These are phyloP conservation scores for Galerucella calmariensis DNA, from an alignment of 2,888 invertebrate species.

Conservation along the genomic window DNA sequence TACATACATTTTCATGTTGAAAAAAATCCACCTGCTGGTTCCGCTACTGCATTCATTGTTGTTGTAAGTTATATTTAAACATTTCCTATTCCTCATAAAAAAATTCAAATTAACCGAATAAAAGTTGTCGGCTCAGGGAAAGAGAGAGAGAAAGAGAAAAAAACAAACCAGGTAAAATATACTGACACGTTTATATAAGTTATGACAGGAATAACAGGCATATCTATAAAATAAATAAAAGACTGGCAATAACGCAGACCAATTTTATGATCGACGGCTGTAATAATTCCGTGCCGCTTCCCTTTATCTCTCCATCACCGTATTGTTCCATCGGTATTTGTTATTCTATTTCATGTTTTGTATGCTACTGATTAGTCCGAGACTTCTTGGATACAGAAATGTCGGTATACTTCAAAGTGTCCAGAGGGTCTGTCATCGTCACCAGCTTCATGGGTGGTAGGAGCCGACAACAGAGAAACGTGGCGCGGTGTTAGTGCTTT, in stretches of 20 bases:
- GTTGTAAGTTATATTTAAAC: constrained; percentile 23
- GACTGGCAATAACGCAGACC: constrained; percentile 52
- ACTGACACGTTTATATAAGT: constrained; percentile 61
- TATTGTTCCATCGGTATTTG: constrained; percentile 54
- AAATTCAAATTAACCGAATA: constrained; percentile 37
- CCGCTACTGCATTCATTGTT: not conserved
- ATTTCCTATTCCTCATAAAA: constrained; percentile 37
- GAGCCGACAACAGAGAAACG: constrained; percentile 64
- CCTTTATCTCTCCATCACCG: constrained; percentile 48
- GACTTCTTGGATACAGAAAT: constrained; percentile 52
- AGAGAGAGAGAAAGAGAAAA: not conserved
- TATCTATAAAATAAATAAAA: constrained; percentile 61
- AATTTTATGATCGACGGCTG: constrained; percentile 53
- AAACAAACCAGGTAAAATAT: constrained; percentile 50
- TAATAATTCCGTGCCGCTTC: constrained; percentile 46
- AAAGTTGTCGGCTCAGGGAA: constrained; percentile 25
- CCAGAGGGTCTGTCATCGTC: constrained; percentile 66
- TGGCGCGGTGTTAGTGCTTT: constrained; percentile 66
- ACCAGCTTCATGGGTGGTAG: constrained; percentile 67
- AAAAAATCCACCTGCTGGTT: no score
- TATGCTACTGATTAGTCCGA: constrained; percentile 63
- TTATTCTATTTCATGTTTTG: constrained; percentile 59
- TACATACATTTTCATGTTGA: no score
- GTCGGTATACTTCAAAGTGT: constrained; percentile 63
- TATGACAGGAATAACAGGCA: constrained; percentile 61